Percentiles rank a stretch among this genome's conserved stretches.
These are phyloP conservation scores for Stichodactyla mertensii DNA, from an alignment of 64 coral and sea anemone genomes.

Conservation along the genomic window DNA sequence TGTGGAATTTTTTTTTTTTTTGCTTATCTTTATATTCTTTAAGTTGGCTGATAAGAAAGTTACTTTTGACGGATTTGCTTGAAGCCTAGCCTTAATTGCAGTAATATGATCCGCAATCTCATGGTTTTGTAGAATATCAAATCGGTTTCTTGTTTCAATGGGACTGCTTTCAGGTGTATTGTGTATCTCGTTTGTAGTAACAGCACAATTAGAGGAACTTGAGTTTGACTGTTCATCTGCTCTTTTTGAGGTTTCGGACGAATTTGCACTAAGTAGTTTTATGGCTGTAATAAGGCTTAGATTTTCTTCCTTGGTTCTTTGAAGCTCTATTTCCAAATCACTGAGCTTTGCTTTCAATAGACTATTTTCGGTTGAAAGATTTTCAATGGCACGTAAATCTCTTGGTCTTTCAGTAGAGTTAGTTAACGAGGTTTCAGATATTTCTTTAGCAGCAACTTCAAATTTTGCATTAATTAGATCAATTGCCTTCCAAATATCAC, in stretches of 20 bases:
- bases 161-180: not conserved
- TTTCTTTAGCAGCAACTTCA: slow-evolving; percentile 13
- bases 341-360: slow-evolving; percentile 27
- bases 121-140: no score
- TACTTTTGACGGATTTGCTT: no score
- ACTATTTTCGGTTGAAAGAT: slow-evolving; percentile 12
- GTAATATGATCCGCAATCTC: no score
- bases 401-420: slow-evolving; percentile 20
- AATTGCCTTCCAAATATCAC: slow-evolving; percentile 30
- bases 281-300: slow-evolving; percentile 17
- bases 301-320: slow-evolving; percentile 12
- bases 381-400: slow-evolving; percentile 20
- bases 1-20: no score
- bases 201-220: not conserved
- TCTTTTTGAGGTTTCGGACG: not conserved
- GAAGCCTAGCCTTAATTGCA: no score
- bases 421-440: not conserved
- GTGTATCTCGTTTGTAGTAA: not conserved
- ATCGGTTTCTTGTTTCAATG: not conserved
- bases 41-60: no score
- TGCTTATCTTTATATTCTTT: no score
- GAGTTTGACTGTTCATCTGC: not conserved
- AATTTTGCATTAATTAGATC: slow-evolving; percentile 37
- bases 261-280: slow-evolving; percentile 15
- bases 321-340: slow-evolving; percentile 29